Evolutionary conservation across 2,113 vertebrate species (phyloP), one percentile per base, ranked within the genome.

Genomic region (Hassar affinis): DNA sequence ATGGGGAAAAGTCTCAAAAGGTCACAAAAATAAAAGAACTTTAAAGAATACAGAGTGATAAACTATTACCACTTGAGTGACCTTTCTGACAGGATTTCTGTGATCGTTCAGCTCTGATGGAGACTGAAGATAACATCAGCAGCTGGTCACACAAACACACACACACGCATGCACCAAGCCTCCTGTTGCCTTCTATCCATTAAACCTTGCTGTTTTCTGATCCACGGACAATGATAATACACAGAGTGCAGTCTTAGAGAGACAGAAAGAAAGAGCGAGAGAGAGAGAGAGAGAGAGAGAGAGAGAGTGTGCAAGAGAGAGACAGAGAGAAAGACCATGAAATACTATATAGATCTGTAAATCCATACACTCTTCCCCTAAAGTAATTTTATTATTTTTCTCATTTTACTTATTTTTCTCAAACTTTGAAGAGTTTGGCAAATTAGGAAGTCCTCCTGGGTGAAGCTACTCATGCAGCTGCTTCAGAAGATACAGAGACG

Each of bases 1-100:
- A 14, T 6, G 14, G 17, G 52, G 8, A 35, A 49, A 76, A 33
- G 72, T 54, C 49, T 76, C 49, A 18, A 59, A 56, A 74, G 35
- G 72, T 64, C 78, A 80, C 9, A 51, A 64, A 80, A 64, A 66
- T 14, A 59, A 51, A 57, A 74, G 27, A 75, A 82, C 56, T 82
- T 82, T 59, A 57, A 82, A 76, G 69, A 82, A 42, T 25, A 61
- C 4, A 47, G 18, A 51, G 69, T 61, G 68, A 82, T 82, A 62
- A 45, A 82, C 38, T 59, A 30, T 82, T 62, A 75, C 68, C 52
- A 74, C 69, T 61, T 27, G 54, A 61, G 81, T 75, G 54, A 75
- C 56, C 71, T 57, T 59, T 76, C 59, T 82, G 81, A 82, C 71
- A 72, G 68, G 54, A 33, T 82, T 82, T 75, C 56, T 82, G 81